Base-by-base conservation (phyloP, 2,113 vertebrate genomes). In the Gambusia affinis region DNA sequence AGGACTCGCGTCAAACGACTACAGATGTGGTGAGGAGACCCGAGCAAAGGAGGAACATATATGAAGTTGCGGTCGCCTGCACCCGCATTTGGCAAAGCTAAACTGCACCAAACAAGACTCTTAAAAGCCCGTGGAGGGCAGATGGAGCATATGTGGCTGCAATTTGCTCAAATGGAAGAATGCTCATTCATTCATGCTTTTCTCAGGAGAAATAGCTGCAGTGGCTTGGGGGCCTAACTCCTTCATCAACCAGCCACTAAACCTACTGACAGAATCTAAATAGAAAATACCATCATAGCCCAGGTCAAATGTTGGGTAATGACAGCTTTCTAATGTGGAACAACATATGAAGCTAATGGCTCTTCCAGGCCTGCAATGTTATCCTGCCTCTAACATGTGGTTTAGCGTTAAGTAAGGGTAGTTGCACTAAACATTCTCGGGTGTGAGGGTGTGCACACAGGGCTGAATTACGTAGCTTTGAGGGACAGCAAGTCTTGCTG, bases 231-330 rank as follows among this genome's bases (percentile, higher is more conserved):
- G 39, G 78, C 67, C 67, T 67, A 17, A 51, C 67, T 84, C 79
- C 75, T 67, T 86, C 70, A 79, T 91, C 83, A 83, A 71, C 71
- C 27, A 83, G 83, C 75, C 84, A 67, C 81, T 64, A 79, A 75
- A 79, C 85, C 78, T 67, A 79, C 77, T 54, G 80, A 86, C 73
- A 78, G 44, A 74, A 73, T 74, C 75, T 82, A 86, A 91, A 90
- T 84, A 87, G 65, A 89, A 85, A 84, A 71, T 54, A 60, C 51
- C 82, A 71, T 61, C 75, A 77, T 75, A 79, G 44, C 78, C 79
- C 61, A 81, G 75, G 62, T 86, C 79, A 73, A 81, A 57, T 81
- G 67, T 19, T 67, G 72, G 44, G 75, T 84, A 83, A 84, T 80
- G 81, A 75, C 75, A 83, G 73, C 85, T 77, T 81, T 84, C 62